Evolutionary conservation across 2,888 invertebrate genomes (phyloP).

Genomic region (Rhamnusium bicolor): DNA sequence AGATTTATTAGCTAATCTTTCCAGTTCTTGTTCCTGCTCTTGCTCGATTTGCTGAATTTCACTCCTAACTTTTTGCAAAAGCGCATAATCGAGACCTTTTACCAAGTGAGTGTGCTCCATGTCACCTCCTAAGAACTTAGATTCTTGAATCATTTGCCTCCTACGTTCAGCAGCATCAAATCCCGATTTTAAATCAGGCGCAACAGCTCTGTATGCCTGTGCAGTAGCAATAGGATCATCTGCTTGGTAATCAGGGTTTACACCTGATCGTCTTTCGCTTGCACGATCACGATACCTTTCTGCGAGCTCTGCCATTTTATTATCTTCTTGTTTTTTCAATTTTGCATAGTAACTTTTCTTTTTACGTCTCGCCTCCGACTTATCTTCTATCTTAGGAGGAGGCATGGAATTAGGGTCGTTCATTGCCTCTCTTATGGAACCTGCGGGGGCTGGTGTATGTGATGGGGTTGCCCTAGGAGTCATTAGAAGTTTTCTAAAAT

Average conservation of each 20-base stretch:
- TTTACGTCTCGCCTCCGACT: conserved; percentile 89
- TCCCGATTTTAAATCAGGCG: conserved; percentile 95
- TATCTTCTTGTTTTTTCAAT: conserved; percentile 95
- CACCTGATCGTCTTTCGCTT: conserved; percentile 83
- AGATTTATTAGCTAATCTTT: conserved; percentile 78
- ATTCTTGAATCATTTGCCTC: conserved; percentile 96
- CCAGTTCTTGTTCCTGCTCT: conserved; percentile 88
- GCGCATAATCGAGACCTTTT: conserved; percentile 94
- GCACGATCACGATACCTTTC: conserved; percentile 95
- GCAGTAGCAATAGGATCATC: conserved; percentile 90
- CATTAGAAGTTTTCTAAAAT: conserved; percentile 96
- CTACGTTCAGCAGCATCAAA: conserved; percentile 96
- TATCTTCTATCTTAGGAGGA: conserved; percentile 76
- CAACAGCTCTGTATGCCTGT: conserved; percentile 85
- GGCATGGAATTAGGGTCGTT: conserved; percentile 72
- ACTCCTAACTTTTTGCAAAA: conserved; percentile 94
- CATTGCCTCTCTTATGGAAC: conserved; percentile 81
- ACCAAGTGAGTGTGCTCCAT: conserved; percentile 99
- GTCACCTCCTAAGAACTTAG: conserved; percentile 95
- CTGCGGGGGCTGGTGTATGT: conserved; percentile 74
- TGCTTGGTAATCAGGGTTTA: conserved; percentile 84
- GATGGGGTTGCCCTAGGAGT: conserved; percentile 88
- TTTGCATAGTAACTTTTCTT: conserved; percentile 96
- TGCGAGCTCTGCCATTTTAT: conserved; percentile 93
- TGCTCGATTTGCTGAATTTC: conserved; percentile 88